phyloP scores from a whole-genome alignment of 2,888 invertebrate genomes.

The Lasioglossum oenotherae region DNA sequence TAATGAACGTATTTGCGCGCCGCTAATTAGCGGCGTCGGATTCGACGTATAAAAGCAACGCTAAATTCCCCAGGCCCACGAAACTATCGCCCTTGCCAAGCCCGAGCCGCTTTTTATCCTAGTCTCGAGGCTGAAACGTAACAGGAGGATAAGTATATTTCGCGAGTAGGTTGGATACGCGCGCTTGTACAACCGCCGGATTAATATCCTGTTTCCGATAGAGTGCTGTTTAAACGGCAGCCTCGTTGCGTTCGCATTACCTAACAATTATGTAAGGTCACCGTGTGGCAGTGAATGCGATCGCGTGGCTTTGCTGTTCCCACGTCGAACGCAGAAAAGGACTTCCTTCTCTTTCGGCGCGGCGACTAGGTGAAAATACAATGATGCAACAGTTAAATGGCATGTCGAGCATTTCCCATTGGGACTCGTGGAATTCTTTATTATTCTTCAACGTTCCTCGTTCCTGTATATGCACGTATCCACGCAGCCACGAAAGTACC shows the following conservation, averaged over 20 bases:
- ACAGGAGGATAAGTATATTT: neutral
- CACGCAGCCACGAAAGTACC: neutral
- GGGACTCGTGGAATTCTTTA: neutral
- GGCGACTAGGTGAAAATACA: constrained; percentile 33
- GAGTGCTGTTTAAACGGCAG: constrained; percentile 31
- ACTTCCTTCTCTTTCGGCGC: constrained; percentile 40
- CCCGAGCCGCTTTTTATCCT: neutral
- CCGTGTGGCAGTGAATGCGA: constrained; percentile 61
- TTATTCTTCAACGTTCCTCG: neutral
- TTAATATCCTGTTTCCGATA: constrained; percentile 47
- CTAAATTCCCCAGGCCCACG: constrained; percentile 10
- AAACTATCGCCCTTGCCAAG: neutral
- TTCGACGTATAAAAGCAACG: constrained; percentile 9
- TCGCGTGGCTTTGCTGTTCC: constrained; percentile 51
- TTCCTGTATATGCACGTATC: neutral
- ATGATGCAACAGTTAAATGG: constrained; percentile 30
- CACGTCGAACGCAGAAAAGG: constrained; percentile 21
- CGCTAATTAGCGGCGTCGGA: constrained; percentile 39
- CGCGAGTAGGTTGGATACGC: neutral
- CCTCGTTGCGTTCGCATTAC: constrained; percentile 53
- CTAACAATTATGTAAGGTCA: constrained; percentile 68
- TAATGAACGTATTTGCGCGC: constrained; percentile 28
- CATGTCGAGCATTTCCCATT: neutral
- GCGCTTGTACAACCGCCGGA: neutral
- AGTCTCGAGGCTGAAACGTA: neutral